Evolutionary conservation across 2,797 vertebrate species (phyloP), one percentile per base, ranked within the genome.

Genomic region (Presbytis comata): DNA sequence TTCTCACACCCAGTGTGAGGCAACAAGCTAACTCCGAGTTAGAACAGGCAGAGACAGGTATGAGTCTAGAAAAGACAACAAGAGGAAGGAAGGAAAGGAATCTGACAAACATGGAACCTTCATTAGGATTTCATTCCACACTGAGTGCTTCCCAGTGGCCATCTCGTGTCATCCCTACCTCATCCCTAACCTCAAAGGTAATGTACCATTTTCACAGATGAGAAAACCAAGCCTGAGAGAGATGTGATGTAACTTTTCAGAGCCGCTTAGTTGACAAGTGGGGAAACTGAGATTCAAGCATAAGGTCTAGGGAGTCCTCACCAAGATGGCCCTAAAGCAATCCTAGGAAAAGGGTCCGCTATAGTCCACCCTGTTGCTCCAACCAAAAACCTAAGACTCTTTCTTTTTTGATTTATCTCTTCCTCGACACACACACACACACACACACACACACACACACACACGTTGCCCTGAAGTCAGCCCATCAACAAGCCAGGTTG

Each of bases 61-160:
- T 2, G 24, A 8, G 46, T 1, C 13, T 8, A 5, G 5, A 24
- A 59, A 53, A 67, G 50, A 64, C 84, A 36, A 81, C 53, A 8
- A 19, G 36, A 57, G 36, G 28, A 48, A 78, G 72, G 39, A 93
- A 26, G 64, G 67, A 9, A 39, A 39, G 74, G 79, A 61, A 28
- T 3, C 39, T 16, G 0, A 0, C 50, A 0, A 33, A 28, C 41
- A 3, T 2, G 10, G 44, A 16, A 24, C 33, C 55, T 57, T 75
- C 4, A 0, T 21, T 7, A 0, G 5, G 70, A 33, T 59, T 9
- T 11, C 21, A 1, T 3, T 8, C 39, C 17, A 3, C 5, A 3
- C 33, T 12, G 0, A 26, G 36, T 33, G 41, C 36, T 79, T 59
- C 72, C 19, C 74, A 14, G 19, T 17, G n/a, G 41, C 28, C 70